phyloP scores from a whole-genome alignment of 1,140 invertebrate genomes.

The Leucophenga varia region DNA sequence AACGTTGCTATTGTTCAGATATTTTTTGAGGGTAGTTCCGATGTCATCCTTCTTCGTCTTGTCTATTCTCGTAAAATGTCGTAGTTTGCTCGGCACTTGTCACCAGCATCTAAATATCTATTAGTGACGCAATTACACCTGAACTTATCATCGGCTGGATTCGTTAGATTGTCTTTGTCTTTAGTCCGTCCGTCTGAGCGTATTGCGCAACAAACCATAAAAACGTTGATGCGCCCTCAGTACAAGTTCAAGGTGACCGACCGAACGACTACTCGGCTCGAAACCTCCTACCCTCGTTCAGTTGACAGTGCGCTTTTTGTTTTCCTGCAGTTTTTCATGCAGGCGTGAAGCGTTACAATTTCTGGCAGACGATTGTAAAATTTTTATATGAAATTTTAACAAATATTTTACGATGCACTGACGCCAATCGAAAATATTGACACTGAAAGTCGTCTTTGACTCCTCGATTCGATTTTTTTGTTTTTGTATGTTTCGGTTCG shows the following conservation, averaged over 20 bases:
- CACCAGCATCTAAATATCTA: constrained; percentile 5
- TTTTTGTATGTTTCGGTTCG: too few relatives aligned
- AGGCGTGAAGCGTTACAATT: constrained; percentile 45
- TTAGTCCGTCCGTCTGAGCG: neutral
- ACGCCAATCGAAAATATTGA: constrained; percentile 22
- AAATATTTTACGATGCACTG: constrained; percentile 41
- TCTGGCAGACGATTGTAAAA: constrained; percentile 15
- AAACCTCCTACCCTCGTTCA: too few relatives aligned
- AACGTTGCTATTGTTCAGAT: constrained; percentile 14
- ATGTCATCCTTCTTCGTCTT: constrained; percentile 9
- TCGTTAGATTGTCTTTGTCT: constrained; percentile 6
- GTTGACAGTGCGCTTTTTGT: neutral
- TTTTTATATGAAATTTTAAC: constrained; percentile 28
- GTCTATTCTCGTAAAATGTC: too few relatives aligned
- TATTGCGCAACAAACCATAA: constrained; percentile 20
- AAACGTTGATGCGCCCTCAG: constrained; percentile 17
- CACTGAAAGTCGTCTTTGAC: too few relatives aligned
- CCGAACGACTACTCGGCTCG: too few relatives aligned
- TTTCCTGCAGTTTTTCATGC: constrained; percentile 6
- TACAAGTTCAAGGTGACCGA: constrained; percentile 5
- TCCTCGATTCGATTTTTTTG: too few relatives aligned
- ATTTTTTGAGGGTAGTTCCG: constrained; percentile 22
- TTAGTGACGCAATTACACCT: constrained; percentile 47
- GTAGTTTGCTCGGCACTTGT: constrained; percentile 1
- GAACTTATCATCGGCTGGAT: too few relatives aligned